A percentile compares a stretch with the other conserved stretches of the same genome.
These are phyloP conservation scores for Moxostoma hubbsi DNA, from an alignment of 2,797 vertebrate species.

Conservation along the genomic window DNA sequence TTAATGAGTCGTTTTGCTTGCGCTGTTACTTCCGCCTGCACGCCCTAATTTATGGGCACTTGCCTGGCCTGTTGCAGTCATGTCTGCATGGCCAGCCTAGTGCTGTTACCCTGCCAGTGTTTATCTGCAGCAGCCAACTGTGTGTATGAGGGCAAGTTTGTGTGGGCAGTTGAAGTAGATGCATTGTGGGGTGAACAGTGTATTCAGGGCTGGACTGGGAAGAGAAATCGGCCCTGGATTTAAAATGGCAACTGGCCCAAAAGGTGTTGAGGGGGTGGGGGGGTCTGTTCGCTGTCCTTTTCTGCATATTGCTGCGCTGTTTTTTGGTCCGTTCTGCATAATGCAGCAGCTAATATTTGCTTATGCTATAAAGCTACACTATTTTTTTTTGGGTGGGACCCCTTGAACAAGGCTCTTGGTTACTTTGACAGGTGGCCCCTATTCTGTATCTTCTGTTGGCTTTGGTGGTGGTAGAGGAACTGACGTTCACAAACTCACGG, in stretches of 20 bases:
- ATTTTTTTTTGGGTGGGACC: no score
- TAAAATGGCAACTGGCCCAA: no score
- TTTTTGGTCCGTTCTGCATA: no score
- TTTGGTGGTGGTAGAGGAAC: neutral
- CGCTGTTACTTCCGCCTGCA: slow-evolving; percentile 43
- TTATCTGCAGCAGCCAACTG: slow-evolving; percentile 37
- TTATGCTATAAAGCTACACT: no score
- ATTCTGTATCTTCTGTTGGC: neutral
- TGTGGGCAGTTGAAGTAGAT: slow-evolving; percentile 37
- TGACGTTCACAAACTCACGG: neutral
- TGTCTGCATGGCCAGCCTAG: slow-evolving; percentile 27
- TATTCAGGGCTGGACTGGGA: no score
- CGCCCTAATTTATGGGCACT: slow-evolving; percentile 38
- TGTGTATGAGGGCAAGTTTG: slow-evolving; percentile 14
- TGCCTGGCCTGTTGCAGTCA: slow-evolving; percentile 34
- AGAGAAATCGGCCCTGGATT: no score
- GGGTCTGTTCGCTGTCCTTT: no score
- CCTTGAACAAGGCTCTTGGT: no score
- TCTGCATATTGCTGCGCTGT: no score
- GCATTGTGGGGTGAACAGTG: neutral
- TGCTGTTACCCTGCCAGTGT: slow-evolving; percentile 2
- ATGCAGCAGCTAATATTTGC: no score
- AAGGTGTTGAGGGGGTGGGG: no score
- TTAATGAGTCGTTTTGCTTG: slow-evolving; percentile 49
- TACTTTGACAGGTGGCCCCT: no score